These are phyloP conservation scores for Schizopygopsis pylzovi DNA, from an alignment of 2,797 vertebrate species.

Conservation along the genomic window DNA sequence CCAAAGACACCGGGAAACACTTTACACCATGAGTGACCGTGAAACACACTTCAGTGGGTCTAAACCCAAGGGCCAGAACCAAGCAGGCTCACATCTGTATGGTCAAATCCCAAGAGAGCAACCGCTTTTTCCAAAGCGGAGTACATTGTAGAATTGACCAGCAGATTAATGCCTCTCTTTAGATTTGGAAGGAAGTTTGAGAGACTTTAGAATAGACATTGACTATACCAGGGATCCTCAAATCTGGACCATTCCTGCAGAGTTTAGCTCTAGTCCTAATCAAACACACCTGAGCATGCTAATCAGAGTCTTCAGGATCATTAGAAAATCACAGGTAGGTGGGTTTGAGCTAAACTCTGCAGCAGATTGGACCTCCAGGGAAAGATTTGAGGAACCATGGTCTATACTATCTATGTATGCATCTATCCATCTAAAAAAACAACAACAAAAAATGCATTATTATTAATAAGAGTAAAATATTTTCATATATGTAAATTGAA, in stretches of 20 bases:
- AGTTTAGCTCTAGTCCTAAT: no score
- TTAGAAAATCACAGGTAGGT: no score
- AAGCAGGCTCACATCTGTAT: conserved; percentile 8
- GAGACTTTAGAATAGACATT: neutral
- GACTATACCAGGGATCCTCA: no score
- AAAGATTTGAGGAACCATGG: no score
- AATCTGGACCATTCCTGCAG: no score
- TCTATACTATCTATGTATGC: neutral
- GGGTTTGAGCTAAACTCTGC: no score
- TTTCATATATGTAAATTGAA: neutral
- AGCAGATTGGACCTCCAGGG: no score
- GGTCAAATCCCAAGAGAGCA: conserved; percentile 3
- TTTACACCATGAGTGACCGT: conserved; percentile 33
- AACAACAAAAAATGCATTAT: neutral
- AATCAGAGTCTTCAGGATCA: no score
- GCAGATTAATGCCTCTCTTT: conserved; percentile 26
- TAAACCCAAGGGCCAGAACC: conserved; percentile 15
- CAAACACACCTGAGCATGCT: no score
- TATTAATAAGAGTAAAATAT: no score
- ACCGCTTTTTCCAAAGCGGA: neutral
- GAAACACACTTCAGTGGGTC: conserved; percentile 21
- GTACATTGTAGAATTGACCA: neutral
- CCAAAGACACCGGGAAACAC: conserved; percentile 11
- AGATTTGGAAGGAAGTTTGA: neutral
- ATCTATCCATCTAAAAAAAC: neutral